These are phyloP conservation scores for Petrocephalus zakoni DNA, from an alignment of 2,113 vertebrate species.

Conservation along the genomic window DNA sequence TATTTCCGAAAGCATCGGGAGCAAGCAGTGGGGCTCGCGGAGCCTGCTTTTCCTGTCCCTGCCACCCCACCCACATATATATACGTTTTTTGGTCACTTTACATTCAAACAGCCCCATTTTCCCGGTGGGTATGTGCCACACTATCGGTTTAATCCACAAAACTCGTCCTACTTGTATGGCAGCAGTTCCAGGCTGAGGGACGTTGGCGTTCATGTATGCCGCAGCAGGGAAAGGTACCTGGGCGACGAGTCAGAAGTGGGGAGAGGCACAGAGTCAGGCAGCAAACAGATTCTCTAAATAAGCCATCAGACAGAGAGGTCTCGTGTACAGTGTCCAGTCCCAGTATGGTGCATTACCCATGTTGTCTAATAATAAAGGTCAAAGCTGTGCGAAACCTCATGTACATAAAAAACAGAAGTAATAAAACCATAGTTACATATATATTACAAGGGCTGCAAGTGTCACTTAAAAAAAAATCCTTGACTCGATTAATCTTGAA, in stretches of 20 bases:
- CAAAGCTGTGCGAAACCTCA: neutral
- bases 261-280: slow-evolving; percentile 27
- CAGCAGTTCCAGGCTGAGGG: slow-evolving; percentile 84
- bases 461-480: neutral
- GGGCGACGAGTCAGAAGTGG: slow-evolving; percentile 58
- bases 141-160: neutral
- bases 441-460: neutral
- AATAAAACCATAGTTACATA: neutral
- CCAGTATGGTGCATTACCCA: neutral
- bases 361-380: neutral
- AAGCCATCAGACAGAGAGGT: neutral
- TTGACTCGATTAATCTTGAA: neutral
- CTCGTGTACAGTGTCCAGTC: neutral
- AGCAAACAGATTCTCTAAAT: neutral
- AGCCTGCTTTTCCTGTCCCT: neutral
- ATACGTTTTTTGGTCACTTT: neutral
- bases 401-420: neutral
- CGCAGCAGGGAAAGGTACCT: slow-evolving; percentile 81
- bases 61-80: neutral
- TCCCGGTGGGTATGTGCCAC: neutral
- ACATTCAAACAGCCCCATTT: neutral
- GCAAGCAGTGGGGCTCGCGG: neutral
- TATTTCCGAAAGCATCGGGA: neutral
- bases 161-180: slow-evolving; percentile 77
- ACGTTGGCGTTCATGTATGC: slow-evolving; percentile 91